Conservation (phyloP, 2,113 vertebrate species). For the Callorhinus ursinus region DNA sequence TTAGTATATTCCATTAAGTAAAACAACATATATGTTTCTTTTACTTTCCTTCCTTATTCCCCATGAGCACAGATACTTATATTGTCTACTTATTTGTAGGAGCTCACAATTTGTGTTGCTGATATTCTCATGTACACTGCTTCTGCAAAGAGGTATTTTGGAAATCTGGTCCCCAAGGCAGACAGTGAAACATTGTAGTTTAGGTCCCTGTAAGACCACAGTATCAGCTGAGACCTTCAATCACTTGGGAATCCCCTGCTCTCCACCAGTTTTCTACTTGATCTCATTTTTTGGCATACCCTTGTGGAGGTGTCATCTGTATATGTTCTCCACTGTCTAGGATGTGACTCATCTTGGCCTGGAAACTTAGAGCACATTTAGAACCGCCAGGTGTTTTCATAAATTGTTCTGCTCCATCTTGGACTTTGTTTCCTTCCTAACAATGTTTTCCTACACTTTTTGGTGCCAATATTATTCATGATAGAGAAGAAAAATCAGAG, state of each 20-base stretch:
- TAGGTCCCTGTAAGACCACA: background rate
- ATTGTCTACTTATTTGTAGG: background rate
- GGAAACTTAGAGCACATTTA: constrained; percentile 67
- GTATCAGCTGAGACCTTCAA: background rate
- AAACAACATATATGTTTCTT: background rate
- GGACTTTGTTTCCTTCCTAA: constrained; percentile 67
- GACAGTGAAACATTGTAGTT: background rate
- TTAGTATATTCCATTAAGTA: background rate
- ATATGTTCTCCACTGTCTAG: constrained; percentile 37
- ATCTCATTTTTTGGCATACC: background rate
- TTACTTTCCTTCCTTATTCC: background rate
- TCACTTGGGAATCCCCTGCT: background rate
- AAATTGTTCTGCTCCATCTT: constrained; percentile 66
- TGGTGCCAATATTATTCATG: constrained; percentile 57
- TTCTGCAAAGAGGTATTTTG: background rate
- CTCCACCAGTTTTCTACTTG: background rate
- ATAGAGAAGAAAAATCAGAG: constrained; percentile 50
- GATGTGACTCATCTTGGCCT: constrained; percentile 69
- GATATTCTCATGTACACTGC: background rate
- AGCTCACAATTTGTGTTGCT: background rate
- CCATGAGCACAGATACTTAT: background rate
- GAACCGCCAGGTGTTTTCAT: constrained; percentile 67
- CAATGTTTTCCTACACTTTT: constrained; percentile 64
- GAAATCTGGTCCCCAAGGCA: background rate
- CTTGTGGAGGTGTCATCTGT: background rate